Evolutionary conservation across 2,888 invertebrate species (phyloP).

Genomic region (Hylaea fasciaria): DNA sequence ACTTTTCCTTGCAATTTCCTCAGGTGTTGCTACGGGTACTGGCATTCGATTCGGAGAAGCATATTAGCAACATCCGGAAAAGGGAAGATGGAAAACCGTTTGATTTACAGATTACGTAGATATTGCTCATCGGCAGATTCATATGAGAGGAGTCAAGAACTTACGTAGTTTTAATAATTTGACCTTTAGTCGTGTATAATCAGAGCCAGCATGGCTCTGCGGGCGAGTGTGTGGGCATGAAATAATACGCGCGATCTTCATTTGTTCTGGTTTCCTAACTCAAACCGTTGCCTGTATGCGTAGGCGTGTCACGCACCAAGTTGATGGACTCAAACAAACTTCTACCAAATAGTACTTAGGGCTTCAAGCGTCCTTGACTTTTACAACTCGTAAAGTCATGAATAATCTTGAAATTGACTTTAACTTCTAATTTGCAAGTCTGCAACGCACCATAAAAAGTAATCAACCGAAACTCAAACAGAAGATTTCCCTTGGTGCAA

Average conservation of each 20-base stretch:
- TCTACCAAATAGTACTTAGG: not conserved
- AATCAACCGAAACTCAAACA: constrained; percentile 35
- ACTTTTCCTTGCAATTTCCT: not conserved
- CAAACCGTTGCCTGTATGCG: too few relatives aligned
- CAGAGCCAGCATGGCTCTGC: too few relatives aligned
- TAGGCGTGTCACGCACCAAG: not conserved
- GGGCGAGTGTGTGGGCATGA: too few relatives aligned
- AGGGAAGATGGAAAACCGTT: not conserved
- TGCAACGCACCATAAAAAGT: constrained; percentile 26
- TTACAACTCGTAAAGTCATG: constrained; percentile 2
- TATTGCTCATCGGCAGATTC: too few relatives aligned
- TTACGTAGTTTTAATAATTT: too few relatives aligned
- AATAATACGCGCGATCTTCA: too few relatives aligned
- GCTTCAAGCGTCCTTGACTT: not conserved
- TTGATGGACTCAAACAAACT: not conserved
- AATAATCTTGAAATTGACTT: constrained; percentile 14
- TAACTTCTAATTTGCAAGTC: constrained; percentile 16
- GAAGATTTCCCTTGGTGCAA: constrained; percentile 32
- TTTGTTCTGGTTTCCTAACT: too few relatives aligned
- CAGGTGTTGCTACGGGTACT: too few relatives aligned
- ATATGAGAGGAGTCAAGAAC: too few relatives aligned
- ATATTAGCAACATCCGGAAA: not conserved
- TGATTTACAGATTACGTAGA: too few relatives aligned
- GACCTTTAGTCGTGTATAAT: too few relatives aligned
- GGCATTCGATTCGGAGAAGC: not conserved